Percentiles rank a stretch among this genome's conserved stretches.
phyloP scores from a whole-genome alignment of 2,888 invertebrate genomes.

The Tipula unca region DNA sequence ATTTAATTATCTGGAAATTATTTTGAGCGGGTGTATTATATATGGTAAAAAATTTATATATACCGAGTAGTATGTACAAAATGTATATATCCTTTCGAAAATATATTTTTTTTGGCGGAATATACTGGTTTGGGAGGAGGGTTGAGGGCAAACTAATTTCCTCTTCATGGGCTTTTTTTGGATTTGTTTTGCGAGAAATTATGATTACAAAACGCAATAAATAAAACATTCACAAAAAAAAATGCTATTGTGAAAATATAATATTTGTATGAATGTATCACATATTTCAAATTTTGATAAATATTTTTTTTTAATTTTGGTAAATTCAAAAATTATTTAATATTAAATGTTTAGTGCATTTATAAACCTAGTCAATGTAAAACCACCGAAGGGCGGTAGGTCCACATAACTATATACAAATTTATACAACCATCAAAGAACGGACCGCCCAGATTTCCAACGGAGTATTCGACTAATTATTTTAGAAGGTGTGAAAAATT shows the following conservation, averaged over 20 bases:
- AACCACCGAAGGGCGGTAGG: no score
- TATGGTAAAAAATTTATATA: not conserved
- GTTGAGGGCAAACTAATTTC: not conserved
- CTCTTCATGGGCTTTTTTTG: not conserved
- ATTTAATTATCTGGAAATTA: conserved; percentile 8
- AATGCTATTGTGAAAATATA: not conserved
- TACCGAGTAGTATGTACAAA: not conserved
- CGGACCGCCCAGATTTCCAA: no score
- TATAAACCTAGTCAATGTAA: no score
- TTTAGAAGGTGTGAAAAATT: no score
- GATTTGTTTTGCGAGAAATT: not conserved
- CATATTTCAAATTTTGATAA: no score
- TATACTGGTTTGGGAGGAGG: not conserved
- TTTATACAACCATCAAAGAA: no score
- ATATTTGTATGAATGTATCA: no score
- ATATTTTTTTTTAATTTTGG: not conserved
- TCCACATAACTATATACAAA: no score
- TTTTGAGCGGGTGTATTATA: not conserved
- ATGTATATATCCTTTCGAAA: not conserved
- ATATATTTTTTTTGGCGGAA: not conserved
- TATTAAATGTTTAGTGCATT: not conserved
- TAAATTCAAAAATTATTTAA: not conserved
- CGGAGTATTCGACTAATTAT: no score
- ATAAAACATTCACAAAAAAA: not conserved
- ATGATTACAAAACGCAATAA: not conserved